Conservation (phyloP, 1,140 invertebrate genomes). For the Pogonus chalceus region DNA sequence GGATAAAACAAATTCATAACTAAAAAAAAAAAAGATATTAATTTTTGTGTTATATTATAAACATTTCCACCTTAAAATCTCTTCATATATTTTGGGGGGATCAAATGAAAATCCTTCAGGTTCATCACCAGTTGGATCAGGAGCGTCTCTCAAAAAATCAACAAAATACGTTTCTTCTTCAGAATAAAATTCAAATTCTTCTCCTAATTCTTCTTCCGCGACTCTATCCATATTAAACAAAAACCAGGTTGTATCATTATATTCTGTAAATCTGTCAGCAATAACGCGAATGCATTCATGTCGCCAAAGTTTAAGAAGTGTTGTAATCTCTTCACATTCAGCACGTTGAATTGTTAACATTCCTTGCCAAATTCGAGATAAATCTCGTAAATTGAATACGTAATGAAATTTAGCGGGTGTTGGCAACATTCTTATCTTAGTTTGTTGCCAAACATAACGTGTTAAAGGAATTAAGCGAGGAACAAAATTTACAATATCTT, state of each 20-base stretch:
- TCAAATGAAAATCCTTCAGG: conserved; percentile 71
- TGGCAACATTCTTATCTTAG: conserved; percentile 79
- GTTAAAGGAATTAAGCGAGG: conserved; percentile 66
- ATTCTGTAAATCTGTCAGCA: conserved; percentile 61
- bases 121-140: conserved; percentile 75
- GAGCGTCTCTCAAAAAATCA: conserved; percentile 72
- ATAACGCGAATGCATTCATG: conserved; percentile 78
- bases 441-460: conserved; percentile 70
- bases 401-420: conserved; percentile 89
- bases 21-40: conserved; percentile 83
- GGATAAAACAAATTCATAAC: conserved; percentile 23
- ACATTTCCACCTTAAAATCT: conserved; percentile 59
- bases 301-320: conserved; percentile 66
- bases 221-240: conserved; percentile 42
- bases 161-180: conserved; percentile 60
- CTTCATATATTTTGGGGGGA: conserved; percentile 80
- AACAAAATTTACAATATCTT: conserved; percentile 58
- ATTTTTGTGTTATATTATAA: conserved; percentile 50
- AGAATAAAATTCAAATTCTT: conserved; percentile 34
- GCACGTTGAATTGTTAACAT: conserved; percentile 55
- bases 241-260: conserved; percentile 58
- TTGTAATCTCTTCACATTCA: conserved; percentile 47
- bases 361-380: conserved; percentile 82
- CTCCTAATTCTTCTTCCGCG: conserved; percentile 42
- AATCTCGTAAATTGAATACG: conserved; percentile 80